Conservation (phyloP, 92 coral and sea anemone genomes). For the Micromussa lordhowensis region DNA sequence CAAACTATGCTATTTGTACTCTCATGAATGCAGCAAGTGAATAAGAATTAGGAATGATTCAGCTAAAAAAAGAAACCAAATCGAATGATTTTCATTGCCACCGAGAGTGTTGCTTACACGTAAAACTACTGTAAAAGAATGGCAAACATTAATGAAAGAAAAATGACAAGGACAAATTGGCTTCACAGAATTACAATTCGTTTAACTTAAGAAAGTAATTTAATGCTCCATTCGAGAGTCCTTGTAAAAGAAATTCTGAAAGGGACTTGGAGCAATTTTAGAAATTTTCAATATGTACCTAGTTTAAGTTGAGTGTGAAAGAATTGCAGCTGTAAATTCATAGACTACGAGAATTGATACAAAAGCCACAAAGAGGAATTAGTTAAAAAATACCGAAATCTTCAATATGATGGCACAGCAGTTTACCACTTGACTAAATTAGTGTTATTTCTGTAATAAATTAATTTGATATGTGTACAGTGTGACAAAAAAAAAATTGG, state of each 20-base stretch:
- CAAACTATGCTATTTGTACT: not conserved
- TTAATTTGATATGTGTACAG: not conserved
- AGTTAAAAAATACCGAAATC: not conserved
- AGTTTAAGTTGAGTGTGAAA: not conserved
- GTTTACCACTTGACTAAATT: not conserved
- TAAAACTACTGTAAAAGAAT: not conserved
- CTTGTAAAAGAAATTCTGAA: not conserved
- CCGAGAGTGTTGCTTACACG: not conserved
- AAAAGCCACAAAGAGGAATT: not conserved
- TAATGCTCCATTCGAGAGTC: too few species aligned
- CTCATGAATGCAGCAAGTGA: not conserved
- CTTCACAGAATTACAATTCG: not conserved
- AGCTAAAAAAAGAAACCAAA: not conserved
- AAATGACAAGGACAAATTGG: conserved; percentile 10
- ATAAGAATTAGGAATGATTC: not conserved
- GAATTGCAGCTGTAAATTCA: not conserved
- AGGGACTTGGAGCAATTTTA: too few species aligned
- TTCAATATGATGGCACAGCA: not conserved
- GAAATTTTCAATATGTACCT: not conserved
- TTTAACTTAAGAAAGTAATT: not conserved
- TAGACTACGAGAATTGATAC: not conserved
- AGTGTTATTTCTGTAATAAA: not conserved
- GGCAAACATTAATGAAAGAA: not conserved
- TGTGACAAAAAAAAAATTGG: not conserved
- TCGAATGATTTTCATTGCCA: not conserved